These are phyloP conservation scores for Bicyclus anynana DNA, from an alignment of 1,140 invertebrate species.

Conservation along the genomic window DNA sequence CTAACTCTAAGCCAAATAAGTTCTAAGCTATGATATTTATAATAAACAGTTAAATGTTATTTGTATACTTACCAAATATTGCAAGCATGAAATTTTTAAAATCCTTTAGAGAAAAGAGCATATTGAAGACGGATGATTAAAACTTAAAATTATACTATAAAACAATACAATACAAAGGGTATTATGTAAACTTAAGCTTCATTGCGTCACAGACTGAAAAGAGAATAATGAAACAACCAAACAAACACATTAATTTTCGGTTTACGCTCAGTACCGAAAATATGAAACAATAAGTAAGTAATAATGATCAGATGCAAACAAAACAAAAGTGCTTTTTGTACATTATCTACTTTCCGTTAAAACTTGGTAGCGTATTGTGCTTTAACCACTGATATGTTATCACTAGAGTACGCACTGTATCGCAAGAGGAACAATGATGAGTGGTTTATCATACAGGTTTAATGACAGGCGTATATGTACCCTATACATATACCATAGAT, in stretches of 20 bases:
- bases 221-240: constrained; percentile 3
- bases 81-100: too few species aligned
- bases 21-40: too few species aligned
- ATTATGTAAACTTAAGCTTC: neutral
- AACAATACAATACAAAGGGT: too few species aligned
- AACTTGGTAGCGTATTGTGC: constrained; percentile 58
- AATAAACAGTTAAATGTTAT: too few species aligned
- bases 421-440: too few species aligned
- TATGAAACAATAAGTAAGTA: constrained; percentile 17
- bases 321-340: constrained; percentile 57
- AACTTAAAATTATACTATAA: neutral
- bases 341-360: constrained; percentile 58
- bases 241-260: constrained; percentile 16
- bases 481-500: too few species aligned
- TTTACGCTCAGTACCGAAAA: constrained; percentile 20
- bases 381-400: constrained; percentile 5
- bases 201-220: neutral
- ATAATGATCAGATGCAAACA: constrained; percentile 46
- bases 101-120: too few species aligned
- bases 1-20: too few species aligned
- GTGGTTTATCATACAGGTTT: too few species aligned
- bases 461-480: too few species aligned
- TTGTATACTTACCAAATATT: too few species aligned
- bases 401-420: too few species aligned
- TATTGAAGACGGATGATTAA: neutral